A percentile compares a stretch with the other conserved stretches of the same genome.
Evolutionary conservation across 2,888 invertebrate species (phyloP).

Genomic region (Machimus rusticus): DNA sequence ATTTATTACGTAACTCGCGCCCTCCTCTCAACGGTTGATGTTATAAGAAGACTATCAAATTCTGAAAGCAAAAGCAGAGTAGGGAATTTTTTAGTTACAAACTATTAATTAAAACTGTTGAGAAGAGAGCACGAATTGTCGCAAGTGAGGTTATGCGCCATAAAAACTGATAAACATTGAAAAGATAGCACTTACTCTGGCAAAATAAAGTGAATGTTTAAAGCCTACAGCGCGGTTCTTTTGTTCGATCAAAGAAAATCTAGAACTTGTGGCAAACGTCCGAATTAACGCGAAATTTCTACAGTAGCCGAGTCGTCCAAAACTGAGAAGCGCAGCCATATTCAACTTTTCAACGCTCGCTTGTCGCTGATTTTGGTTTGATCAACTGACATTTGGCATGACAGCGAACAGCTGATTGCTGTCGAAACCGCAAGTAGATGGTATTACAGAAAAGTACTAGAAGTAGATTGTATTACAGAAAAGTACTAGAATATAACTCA

Average conservation of each 20-base stretch:
- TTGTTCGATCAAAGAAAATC: not conserved
- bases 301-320: slow-evolving; percentile 25
- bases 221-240: not conserved
- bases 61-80: not conserved
- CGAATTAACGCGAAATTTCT: slow-evolving; percentile 34
- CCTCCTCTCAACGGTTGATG: slow-evolving; percentile 16
- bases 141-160: not conserved
- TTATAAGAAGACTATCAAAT: not conserved
- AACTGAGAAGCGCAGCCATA: slow-evolving; percentile 41
- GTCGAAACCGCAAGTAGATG: not conserved
- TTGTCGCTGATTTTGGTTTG: too few relatives aligned
- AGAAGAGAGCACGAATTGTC: slow-evolving; percentile 25
- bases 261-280: slow-evolving; percentile 14
- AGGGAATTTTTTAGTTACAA: not conserved
- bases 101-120: not conserved
- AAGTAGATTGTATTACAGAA: not conserved
- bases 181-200: not conserved
- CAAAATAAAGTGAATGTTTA: not conserved
- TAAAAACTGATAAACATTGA: not conserved
- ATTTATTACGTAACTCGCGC: slow-evolving; percentile 34
- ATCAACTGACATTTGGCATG: not conserved
- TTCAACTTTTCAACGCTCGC: not conserved
- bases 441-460: not conserved
- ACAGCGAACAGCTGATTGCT: not conserved
- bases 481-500: not conserved